phyloP scores from a whole-genome alignment of 2,888 invertebrate genomes.

The Sympetrum striolatum region DNA sequence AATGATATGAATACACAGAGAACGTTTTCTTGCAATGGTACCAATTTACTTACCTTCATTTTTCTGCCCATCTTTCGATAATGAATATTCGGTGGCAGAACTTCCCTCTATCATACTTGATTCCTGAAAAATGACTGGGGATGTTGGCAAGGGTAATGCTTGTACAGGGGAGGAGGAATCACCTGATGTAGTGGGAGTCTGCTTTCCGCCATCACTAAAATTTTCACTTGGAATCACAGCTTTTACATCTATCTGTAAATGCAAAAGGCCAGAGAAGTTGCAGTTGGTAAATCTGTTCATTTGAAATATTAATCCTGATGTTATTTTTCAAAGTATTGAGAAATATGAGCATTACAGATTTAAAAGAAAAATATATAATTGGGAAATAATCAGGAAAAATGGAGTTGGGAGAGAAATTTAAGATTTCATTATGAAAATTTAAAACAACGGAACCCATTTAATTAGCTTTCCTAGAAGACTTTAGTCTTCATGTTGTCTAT shows the following conservation, averaged over 20 bases:
- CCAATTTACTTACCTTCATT: not conserved
- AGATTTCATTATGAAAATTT: no score
- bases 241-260: slow-evolving; percentile 13
- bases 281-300: not conserved
- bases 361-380: not conserved
- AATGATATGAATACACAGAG: no score
- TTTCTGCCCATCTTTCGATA: not conserved
- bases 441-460: no score
- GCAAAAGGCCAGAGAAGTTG: not conserved
- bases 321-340: not conserved
- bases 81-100: not conserved
- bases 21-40: no score
- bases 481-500: no score
- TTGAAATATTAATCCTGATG: not conserved
- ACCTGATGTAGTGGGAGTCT: slow-evolving; percentile 22
- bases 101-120: slow-evolving; percentile 10
- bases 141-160: slow-evolving; percentile 27
- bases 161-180: slow-evolving; percentile 38
- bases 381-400: no score
- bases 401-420: no score
- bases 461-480: no score
- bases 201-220: slow-evolving; percentile 28
- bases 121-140: slow-evolving; percentile 26
- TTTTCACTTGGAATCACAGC: slow-evolving; percentile 34
- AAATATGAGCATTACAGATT: not conserved